Conservation (phyloP, 1,140 invertebrate species). For the Drosophila eugracilis region DNA sequence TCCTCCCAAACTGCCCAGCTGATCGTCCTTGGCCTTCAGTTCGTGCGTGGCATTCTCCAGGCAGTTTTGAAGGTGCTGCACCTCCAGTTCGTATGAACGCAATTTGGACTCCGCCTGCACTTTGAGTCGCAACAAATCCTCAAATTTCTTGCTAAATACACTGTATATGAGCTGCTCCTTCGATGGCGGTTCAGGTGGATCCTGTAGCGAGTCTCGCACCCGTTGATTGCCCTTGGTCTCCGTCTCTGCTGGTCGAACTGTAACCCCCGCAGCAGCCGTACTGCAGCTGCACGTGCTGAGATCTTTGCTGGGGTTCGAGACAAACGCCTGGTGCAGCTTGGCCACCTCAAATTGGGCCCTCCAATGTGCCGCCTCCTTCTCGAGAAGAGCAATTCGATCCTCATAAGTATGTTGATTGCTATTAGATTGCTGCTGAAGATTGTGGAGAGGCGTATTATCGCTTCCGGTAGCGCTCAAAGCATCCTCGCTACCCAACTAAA, state of each 20-base stretch:
- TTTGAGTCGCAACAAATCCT: slow-evolving; percentile 75
- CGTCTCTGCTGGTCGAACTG: slow-evolving; percentile 43
- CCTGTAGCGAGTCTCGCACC: slow-evolving; percentile 59
- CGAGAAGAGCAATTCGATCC: slow-evolving; percentile 82
- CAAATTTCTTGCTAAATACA: slow-evolving; percentile 76
- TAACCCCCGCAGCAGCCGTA: slow-evolving; percentile 72
- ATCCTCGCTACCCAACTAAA: slow-evolving; percentile 87
- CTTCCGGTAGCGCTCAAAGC: slow-evolving; percentile 86
- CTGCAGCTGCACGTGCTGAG: slow-evolving; percentile 73
- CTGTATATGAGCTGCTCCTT: slow-evolving; percentile 80
- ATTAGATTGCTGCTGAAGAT: slow-evolving; percentile 35
- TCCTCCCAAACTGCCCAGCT: slow-evolving; percentile 85
- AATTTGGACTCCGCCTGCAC: slow-evolving; percentile 73
- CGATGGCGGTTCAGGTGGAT: slow-evolving; percentile 52
- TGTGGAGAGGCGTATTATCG: slow-evolving; percentile 77
- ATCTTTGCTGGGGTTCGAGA: slow-evolving; percentile 57
- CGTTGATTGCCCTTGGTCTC: slow-evolving; percentile 55
- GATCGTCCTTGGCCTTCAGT: slow-evolving; percentile 84
- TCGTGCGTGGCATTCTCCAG: slow-evolving; percentile 80
- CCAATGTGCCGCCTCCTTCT: slow-evolving; percentile 87
- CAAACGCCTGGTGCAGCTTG: slow-evolving; percentile 85
- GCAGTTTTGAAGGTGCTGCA: slow-evolving; percentile 76
- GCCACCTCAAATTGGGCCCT: slow-evolving; percentile 87
- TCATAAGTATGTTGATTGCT: slow-evolving; percentile 49
- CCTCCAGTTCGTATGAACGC: slow-evolving; percentile 68